These are phyloP conservation scores for Drosophila kepulauana DNA, from an alignment of 1,140 invertebrate species.

Conservation along the genomic window DNA sequence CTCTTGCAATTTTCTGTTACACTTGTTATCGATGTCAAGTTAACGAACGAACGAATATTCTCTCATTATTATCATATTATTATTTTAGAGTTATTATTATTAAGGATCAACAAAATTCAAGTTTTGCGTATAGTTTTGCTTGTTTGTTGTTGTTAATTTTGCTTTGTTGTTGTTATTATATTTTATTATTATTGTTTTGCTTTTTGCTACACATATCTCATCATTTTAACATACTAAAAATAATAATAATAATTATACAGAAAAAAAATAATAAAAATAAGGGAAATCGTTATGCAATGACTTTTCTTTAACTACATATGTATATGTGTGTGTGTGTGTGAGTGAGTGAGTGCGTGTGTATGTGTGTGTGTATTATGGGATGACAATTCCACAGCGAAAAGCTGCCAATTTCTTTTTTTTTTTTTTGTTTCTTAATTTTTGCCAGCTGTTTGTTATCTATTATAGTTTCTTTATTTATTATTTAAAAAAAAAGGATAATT, in stretches of 20 bases:
- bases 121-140: constrained; percentile 6
- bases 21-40: constrained; percentile 21
- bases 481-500: constrained; percentile 44
- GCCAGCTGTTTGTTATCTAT: constrained; percentile 24
- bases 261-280: constrained; percentile 28
- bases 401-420: constrained; percentile 17
- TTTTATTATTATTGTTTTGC: constrained; percentile 18
- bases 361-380: constrained; percentile 22
- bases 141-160: constrained; percentile 8
- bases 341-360: constrained; percentile 12
- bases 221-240: constrained; percentile 25
- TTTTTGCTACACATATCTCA: constrained; percentile 37
- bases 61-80: constrained; percentile 10
- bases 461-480: constrained; percentile 42
- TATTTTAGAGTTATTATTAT: constrained; percentile 1
- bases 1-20: constrained; percentile 18
- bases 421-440: constrained; percentile 2
- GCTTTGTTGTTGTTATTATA: not conserved
- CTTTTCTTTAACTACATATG: constrained; percentile 33
- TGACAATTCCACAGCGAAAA: constrained; percentile 34
- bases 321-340: constrained; percentile 1
- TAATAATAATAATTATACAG: not conserved
- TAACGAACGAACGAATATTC: constrained; percentile 6
- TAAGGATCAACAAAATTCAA: constrained; percentile 26
- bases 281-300: constrained; percentile 40